Evolutionary conservation across 1,140 invertebrate genomes (phyloP).

Genomic region (Neomicropteryx cornuta): DNA sequence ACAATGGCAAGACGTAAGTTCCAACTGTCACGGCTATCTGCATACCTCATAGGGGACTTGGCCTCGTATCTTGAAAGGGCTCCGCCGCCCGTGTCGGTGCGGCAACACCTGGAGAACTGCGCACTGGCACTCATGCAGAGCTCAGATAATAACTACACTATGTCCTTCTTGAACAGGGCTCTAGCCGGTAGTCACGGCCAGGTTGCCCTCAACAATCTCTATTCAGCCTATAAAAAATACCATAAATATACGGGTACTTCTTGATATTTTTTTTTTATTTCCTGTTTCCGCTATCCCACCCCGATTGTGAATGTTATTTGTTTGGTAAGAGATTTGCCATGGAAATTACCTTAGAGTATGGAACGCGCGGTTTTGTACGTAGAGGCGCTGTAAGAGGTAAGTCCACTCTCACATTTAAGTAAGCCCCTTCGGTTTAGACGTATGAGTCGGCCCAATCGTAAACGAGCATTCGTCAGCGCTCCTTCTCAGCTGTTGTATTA

Average conservation of each 20-base stretch:
- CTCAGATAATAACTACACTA: conserved; percentile 22
- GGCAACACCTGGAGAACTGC: conserved; percentile 29
- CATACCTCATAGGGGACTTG: conserved; percentile 27
- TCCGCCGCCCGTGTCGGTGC: conserved; percentile 20
- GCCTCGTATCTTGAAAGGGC: conserved; percentile 21
- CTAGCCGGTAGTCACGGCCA: conserved; percentile 22
- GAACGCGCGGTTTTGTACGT: too few relatives aligned
- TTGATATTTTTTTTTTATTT: conserved; percentile 16
- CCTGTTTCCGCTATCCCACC: too few relatives aligned
- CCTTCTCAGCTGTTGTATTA: too few relatives aligned
- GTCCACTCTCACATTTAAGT: too few relatives aligned
- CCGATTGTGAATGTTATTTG: too few relatives aligned
- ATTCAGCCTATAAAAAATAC: conserved; percentile 30
- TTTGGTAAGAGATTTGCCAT: too few relatives aligned
- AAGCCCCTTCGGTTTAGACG: too few relatives aligned
- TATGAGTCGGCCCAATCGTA: too few relatives aligned
- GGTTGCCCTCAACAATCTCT: conserved; percentile 27
- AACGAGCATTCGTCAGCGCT: too few relatives aligned
- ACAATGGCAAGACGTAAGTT: conserved; percentile 27
- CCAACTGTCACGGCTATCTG: conserved; percentile 26
- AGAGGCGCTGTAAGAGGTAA: too few relatives aligned
- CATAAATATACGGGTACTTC: conserved; percentile 35
- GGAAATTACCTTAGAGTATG: too few relatives aligned
- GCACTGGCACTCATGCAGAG: conserved; percentile 24
- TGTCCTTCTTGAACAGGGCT: conserved; percentile 25